Conservation (phyloP, 1,140 invertebrate genomes). For the Achroia grisella region DNA sequence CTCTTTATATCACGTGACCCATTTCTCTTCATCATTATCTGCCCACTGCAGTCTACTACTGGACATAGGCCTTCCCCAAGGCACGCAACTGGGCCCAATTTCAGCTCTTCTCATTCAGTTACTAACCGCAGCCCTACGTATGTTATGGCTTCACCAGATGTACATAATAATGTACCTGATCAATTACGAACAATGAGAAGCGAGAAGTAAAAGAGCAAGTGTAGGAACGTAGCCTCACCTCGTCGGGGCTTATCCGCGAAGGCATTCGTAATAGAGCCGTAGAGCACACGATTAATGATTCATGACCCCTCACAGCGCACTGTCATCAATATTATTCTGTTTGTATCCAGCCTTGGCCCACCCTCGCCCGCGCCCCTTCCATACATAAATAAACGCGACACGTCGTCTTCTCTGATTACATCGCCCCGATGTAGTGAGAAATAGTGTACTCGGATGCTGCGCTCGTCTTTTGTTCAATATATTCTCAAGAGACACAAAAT, state of each 20-base stretch:
- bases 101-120: too few relatives aligned
- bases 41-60: too few relatives aligned
- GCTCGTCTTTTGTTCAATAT: slow-evolving; percentile 65
- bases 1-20: too few relatives aligned
- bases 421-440: slow-evolving; percentile 71
- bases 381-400: slow-evolving; percentile 72
- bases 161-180: too few relatives aligned
- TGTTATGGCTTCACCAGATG: too few relatives aligned
- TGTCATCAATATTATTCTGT: slow-evolving; percentile 74
- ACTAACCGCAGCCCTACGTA: too few relatives aligned
- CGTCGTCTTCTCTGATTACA: slow-evolving; percentile 73
- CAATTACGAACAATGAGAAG: too few relatives aligned
- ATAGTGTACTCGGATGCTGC: slow-evolving; percentile 66
- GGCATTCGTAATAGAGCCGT: slow-evolving; percentile 69
- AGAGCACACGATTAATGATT: slow-evolving; percentile 71
- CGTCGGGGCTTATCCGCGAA: slow-evolving; percentile 59
- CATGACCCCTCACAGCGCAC: slow-evolving; percentile 67
- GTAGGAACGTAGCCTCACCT: slow-evolving; percentile 33
- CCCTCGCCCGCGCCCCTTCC: slow-evolving; percentile 63
- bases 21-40: too few relatives aligned
- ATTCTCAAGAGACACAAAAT: slow-evolving; percentile 61
- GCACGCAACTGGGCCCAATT: too few relatives aligned
- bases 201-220: slow-evolving; percentile 3
- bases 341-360: slow-evolving; percentile 64
- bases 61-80: too few relatives aligned